Conservation (phyloP, 1,140 invertebrate species). For the Caenorhabditis briggsae region DNA sequence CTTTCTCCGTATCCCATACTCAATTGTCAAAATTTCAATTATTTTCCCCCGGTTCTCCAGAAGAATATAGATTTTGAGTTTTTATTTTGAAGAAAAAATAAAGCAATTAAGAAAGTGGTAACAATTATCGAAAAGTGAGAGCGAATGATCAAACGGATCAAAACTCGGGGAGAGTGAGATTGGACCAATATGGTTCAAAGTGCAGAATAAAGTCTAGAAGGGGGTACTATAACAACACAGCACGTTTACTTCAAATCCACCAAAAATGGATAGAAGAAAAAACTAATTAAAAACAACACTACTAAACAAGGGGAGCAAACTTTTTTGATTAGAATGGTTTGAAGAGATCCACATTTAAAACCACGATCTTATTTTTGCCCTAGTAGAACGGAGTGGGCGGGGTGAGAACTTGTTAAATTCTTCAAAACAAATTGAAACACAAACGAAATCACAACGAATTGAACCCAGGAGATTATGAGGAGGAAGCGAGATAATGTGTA, state of each 20-base stretch:
- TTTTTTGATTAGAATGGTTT: slow-evolving; percentile 14
- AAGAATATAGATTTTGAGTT: too few relatives aligned
- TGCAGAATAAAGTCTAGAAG: background rate
- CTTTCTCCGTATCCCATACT: background rate
- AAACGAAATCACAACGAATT: slow-evolving; percentile 35
- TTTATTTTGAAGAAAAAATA: background rate
- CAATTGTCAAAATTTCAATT: background rate
- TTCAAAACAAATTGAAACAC: background rate
- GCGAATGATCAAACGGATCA: background rate
- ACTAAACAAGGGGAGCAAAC: background rate
- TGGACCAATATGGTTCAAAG: slow-evolving; percentile 24
- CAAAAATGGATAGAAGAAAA: background rate
- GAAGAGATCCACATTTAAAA: slow-evolving; percentile 6
- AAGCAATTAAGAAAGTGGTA: background rate
- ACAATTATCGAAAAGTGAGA: background rate
- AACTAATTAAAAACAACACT: background rate
- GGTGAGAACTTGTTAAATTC: background rate
- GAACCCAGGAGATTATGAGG: slow-evolving; percentile 33
- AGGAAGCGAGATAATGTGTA: slow-evolving; percentile 35
- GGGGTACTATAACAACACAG: background rate
- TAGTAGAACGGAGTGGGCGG: background rate
- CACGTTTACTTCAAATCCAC: background rate
- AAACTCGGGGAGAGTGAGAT: background rate
- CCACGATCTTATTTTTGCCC: slow-evolving; percentile 8
- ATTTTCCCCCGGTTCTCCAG: too few relatives aligned